Evolutionary conservation across 37 sponge, comb jelly and placozoan genomes (phyloP).

Genomic region (Hormiphora californensis): DNA sequence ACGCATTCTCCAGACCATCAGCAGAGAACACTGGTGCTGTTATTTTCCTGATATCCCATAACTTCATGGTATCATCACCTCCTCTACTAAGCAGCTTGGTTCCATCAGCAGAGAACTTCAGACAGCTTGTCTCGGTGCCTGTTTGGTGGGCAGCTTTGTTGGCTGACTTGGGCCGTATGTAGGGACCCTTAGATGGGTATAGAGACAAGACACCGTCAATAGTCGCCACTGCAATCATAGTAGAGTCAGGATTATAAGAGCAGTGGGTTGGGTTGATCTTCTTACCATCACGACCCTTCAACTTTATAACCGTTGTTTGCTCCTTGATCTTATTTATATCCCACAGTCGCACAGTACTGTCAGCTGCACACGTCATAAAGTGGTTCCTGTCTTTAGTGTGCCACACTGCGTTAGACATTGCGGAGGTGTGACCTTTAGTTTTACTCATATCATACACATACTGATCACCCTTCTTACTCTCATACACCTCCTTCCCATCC

Average conservation of each 20-base stretch:
- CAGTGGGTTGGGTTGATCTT: constrained; percentile 32
- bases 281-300: constrained; percentile 72
- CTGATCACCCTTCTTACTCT: constrained; percentile 86
- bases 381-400: constrained; percentile 72
- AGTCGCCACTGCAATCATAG: constrained; percentile 50
- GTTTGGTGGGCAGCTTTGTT: constrained; percentile 69
- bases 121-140: constrained; percentile 73
- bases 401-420: constrained; percentile 79
- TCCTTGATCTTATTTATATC: constrained; percentile 69
- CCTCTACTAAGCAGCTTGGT: constrained; percentile 72
- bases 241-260: not conserved
- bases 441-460: constrained; percentile 84
- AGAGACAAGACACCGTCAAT: constrained; percentile 33
- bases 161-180: constrained; percentile 59
- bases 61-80: constrained; percentile 85
- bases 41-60: constrained; percentile 83
- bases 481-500: constrained; percentile 71
- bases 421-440: constrained; percentile 89
- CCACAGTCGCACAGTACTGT: constrained; percentile 78
- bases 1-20: constrained; percentile 62
- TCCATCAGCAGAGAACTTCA: constrained; percentile 68
- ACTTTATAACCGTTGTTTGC: constrained; percentile 80
- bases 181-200: constrained; percentile 56
- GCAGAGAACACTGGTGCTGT: constrained; percentile 67
- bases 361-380: constrained; percentile 82